These are phyloP conservation scores for Cerastis rubricosa DNA, from an alignment of 2,888 invertebrate species.

Conservation along the genomic window DNA sequence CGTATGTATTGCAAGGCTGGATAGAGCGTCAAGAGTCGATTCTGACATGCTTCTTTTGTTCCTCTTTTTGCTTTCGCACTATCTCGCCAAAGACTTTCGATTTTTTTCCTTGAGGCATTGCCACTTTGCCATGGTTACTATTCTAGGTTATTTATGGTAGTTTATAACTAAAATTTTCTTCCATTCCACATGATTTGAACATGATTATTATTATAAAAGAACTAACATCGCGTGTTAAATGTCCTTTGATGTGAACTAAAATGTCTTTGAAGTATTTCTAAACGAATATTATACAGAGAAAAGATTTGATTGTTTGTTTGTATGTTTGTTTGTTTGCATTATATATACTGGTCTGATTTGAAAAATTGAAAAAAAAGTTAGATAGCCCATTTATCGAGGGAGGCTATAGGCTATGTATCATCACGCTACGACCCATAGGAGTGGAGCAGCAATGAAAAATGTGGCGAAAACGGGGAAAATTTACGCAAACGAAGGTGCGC, in stretches of 20 bases:
- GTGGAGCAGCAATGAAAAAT: no score
- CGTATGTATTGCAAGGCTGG: conserved; percentile 6
- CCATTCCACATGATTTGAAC: conserved; percentile 1
- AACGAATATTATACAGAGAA: no score
- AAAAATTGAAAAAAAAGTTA: no score
- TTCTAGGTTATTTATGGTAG: conserved; percentile 4
- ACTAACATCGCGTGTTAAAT: conserved; percentile 8
- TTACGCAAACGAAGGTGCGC: no score
- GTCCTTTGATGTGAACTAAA: conserved; percentile 16
- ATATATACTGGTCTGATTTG: no score
- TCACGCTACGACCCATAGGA: no score
- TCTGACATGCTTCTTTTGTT: conserved; percentile 35
- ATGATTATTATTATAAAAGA: conserved; percentile 7
- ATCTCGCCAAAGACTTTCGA: conserved; percentile 16
- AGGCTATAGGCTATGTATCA: no score
- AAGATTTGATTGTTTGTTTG: no score
- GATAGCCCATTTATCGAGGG: no score
- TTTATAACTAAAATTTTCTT: neutral
- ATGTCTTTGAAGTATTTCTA: conserved; percentile 8
- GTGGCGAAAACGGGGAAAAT: no score
- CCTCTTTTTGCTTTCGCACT: conserved; percentile 29
- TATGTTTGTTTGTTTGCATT: no score
- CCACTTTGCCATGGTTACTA: neutral
- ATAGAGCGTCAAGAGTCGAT: conserved; percentile 21
- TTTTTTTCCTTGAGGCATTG: conserved; percentile 23